Base-by-base conservation (phyloP, 2,888 invertebrate genomes). In the Protonemura montana region DNA sequence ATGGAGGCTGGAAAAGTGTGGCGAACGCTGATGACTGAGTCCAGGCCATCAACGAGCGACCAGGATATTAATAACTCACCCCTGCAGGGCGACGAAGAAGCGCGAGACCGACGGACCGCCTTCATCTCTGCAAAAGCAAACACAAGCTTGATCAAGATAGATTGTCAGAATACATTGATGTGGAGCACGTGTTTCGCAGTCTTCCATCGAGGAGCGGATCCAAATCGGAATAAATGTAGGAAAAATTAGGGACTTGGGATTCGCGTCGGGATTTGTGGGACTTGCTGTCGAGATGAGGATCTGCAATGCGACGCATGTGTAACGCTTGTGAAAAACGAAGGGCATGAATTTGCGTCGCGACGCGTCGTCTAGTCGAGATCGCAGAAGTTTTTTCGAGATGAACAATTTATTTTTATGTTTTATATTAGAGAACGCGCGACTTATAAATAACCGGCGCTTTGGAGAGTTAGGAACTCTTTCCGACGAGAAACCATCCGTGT, bases 1-100 rank as follows among this genome's bases (percentile, higher is more conserved):
- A 7, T 21, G 59, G 59, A 59, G 16, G 59, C 7, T 3, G 35
- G 35, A 35, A 35, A 59, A 59, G 21, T 59, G 16, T 13, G 59
- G 59, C 59, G 59, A 59, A 2, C 21, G 6, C 10, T 21, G 59
- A 2, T 59, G 59, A 59, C 59, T 21, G 21, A 59, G 59, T 21
- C 21, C 21, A 21, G 59, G 1, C 59, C 13, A 59, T 3, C 41
- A 10, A 10, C 30, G 30, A 29, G 7, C n/a, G 81, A 81, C 28
- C 16, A 30, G 81, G 78, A n/a, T 81, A 81, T 81, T 28, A 81
- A 81, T 81, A 81, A 81, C 81, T 81, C 81, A 81, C 81, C 81
- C 30, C 81, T 30, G 81, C 28, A 28, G 30, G 81, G 6, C 30
- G 81, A 29, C 81, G 30, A 30, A n/a, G 30, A 78, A 27, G 81